Base-by-base conservation (phyloP, 1,140 invertebrate genomes). In the Drosophila pandora region DNA sequence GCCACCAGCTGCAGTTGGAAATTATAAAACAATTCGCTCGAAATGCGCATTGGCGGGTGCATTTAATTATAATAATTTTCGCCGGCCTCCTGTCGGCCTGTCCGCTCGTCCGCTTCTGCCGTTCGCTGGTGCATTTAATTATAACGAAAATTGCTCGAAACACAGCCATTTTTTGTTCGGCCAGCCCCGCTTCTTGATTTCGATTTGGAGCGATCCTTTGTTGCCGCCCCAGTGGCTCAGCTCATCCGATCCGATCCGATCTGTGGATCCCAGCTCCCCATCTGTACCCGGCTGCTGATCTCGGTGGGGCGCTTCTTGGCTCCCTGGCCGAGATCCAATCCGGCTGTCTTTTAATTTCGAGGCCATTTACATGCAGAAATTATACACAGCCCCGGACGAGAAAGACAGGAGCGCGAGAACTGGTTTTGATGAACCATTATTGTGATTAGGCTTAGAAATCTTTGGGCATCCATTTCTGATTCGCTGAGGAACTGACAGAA, bases 51-150 rank as follows among this genome's bases (percentile, higher is more conserved):
- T 76, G 82, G 83, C 83, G 84, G 83, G 83, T 87, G 83, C 83
- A 87, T 87, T 89, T 88, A 88, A 87, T 87, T 87, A 87, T 87
- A 87, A 87, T 87, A 87, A 87, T 88, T 87, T 85, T 73, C 62
- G 57, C 74, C 49, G 47, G 17, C 62, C 67, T 76, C 71, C 68
- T 50, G 49, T 72, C 13, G 41, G 4, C 8, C 41, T 43, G 41
- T 43, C 41, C 7, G 5, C 13, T 21, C 13, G n/a, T 43, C 49
- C 59, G 59, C 49, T 67, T 55, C 41, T 25, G 30, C 61, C 17
- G 49, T 65, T 68, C 23, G 50, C 45, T 41, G 59, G 73, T 87
- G 81, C 82, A 88, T 85, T 85, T 85, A 85, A 85, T 85, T 85
- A 85, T 87, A 73, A 79, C 85, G 78, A 82, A 85, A 77, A 87